A percentile compares a stretch with the other conserved stretches of the same genome.
These are phyloP conservation scores for Synergus gifuensis DNA, from an alignment of 2,888 invertebrate genomes.

Conservation along the genomic window DNA sequence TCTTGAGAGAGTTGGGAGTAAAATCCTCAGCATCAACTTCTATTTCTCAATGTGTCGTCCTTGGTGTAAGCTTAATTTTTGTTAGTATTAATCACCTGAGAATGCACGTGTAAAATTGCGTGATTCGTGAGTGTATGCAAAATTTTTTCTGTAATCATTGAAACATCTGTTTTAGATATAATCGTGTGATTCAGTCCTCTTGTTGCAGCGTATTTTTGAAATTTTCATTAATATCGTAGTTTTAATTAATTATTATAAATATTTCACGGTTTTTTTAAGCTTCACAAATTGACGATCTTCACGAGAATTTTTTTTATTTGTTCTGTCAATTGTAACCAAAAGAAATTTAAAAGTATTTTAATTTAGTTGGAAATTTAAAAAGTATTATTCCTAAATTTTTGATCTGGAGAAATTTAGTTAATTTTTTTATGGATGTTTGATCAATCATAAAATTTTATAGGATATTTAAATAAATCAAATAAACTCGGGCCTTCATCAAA, in stretches of 20 bases:
- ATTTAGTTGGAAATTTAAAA: too few species aligned
- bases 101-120: background rate
- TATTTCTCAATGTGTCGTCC: background rate
- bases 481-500: background rate
- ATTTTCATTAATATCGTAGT: background rate
- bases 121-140: background rate
- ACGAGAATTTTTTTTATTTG: too few species aligned
- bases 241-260: background rate
- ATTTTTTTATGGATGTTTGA: background rate
- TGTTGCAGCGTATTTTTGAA: background rate
- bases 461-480: background rate
- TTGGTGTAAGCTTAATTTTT: background rate
- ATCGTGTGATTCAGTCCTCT: background rate
- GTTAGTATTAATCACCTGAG: slow-evolving; percentile 24
- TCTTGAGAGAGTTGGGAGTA: slow-evolving; percentile 56
- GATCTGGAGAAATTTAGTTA: background rate
- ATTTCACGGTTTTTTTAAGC: background rate
- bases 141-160: background rate
- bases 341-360: background rate
- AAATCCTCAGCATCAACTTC: background rate
- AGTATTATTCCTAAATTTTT: background rate
- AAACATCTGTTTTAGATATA: background rate
- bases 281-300: background rate
- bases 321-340: background rate
- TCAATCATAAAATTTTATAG: background rate